Evolutionary conservation across 2,113 vertebrate genomes (phyloP), one percentile per base, ranked within the genome.

Genomic region (Nothocercus nigrocapillus): DNA sequence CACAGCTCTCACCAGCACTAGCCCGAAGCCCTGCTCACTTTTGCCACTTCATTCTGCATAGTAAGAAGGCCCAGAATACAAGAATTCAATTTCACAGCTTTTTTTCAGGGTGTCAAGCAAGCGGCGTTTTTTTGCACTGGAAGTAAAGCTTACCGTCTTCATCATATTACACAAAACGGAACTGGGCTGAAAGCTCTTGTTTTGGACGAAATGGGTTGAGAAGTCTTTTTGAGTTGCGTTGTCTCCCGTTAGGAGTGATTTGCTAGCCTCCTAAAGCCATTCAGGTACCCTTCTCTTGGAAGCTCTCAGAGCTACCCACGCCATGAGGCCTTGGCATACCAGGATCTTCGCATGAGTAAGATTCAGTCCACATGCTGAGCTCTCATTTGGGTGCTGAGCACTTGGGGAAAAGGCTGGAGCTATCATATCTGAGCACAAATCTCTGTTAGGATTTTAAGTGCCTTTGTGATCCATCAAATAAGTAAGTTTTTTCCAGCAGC

Each of bases 101-200:
- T 61, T 61, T 93, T 92, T 92, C 88, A 86, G 70, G 70, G 44
- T 86, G 88, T 83, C 90, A 90, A 93, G 93, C 91, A 94, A 83
- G 89, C 86, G 90, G 58, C 72, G 77, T 76, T 89, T 84, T 90
- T 61, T 61, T 87, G 73, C 77, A 28, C 85, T 94, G 94, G 85
- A 96, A 96, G 85, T 66, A 97, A 89, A 86, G 85, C 77, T 84
- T 58, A 93, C 93, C 74, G 64, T 82, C 92, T 78, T 73, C 69
- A 70, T 83, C 47, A 3, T 32, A 58, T 90, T 90, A 75, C 9
- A 0, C 3, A 1, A 85, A 82, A 84, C 4, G 28, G 34, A 58
- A 87, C 44, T 21, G 47, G 69, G 47, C 44, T 82, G 85, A 84
- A 76, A 5, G 1, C 25, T 84, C 80, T 62, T 88, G 42, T 72